Evolutionary conservation across 2,888 invertebrate genomes (phyloP).

Genomic region (Coremacera marginata): DNA sequence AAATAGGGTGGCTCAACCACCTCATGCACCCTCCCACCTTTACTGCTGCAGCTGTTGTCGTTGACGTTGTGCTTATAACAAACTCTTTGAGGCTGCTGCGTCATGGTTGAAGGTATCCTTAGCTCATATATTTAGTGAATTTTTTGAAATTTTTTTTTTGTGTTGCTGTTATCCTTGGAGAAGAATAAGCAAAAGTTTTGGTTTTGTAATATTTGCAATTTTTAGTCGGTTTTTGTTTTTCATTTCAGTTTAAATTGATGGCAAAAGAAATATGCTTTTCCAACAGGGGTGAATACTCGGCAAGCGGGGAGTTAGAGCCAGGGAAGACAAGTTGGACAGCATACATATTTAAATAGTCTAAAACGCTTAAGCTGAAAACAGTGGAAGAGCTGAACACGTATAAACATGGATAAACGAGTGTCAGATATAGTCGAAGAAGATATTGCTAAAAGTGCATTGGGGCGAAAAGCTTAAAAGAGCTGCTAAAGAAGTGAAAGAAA

Average conservation of each 20-base stretch:
- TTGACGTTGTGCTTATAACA: not conserved
- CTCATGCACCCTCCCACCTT: not conserved
- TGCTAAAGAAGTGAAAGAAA: not conserved
- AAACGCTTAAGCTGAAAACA: not conserved
- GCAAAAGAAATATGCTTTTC: too few species aligned
- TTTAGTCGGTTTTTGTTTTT: too few species aligned
- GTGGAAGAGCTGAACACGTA: not conserved
- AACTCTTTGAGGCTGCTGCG: not conserved
- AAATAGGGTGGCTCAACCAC: too few species aligned
- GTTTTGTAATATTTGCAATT: too few species aligned
- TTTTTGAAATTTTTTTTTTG: too few species aligned
- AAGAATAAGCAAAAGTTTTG: too few species aligned
- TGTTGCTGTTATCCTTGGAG: too few species aligned
- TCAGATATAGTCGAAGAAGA: not conserved
- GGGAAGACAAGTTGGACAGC: not conserved
- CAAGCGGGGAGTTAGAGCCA: too few species aligned
- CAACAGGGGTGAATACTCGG: too few species aligned
- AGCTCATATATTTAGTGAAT: not conserved
- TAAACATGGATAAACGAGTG: not conserved
- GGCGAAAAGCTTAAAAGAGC: conserved; percentile 40
- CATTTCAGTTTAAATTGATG: too few species aligned
- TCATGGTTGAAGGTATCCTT: not conserved
- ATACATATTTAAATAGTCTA: not conserved
- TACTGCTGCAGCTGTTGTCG: conserved; percentile 11
- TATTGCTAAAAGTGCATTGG: conserved; percentile 29